Evolutionary conservation across 2,888 invertebrate genomes (phyloP), one percentile per base, ranked within the genome.

Genomic region (Cloeon dipterum): DNA sequence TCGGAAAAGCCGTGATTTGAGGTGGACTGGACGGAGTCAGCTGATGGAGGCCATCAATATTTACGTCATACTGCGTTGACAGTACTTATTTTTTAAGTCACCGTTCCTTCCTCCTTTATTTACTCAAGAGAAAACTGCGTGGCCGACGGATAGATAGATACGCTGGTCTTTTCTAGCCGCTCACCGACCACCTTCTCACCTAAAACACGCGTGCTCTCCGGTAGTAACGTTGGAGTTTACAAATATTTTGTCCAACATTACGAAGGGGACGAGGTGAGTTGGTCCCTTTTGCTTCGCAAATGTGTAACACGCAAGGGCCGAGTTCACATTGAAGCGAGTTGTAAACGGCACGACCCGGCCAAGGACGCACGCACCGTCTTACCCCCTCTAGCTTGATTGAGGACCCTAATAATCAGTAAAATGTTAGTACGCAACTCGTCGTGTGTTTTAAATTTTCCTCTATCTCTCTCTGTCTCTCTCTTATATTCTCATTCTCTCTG

Each of bases 191-290:
- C n/a, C n/a, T n/a, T n/a, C n/a, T n/a, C n/a, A n/a, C n/a, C n/a
- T n/a, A n/a, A n/a, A n/a, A n/a, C n/a, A n/a, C n/a, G n/a, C n/a
- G n/a, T n/a, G n/a, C n/a, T n/a, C n/a, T n/a, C n/a, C n/a, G n/a
- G n/a, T n/a, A n/a, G n/a, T n/a, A n/a, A n/a, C n/a, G n/a, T 29
- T 29, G 29, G 29, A 29, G 29, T 16, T 29, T 16, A 16, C 29
- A 29, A 29, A 29, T 14, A 38, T 38, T 25, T 34, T 26, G 19
- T 33, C 38, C 33, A 38, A 34, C 33, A 38, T 32, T 34, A 38
- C 38, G 38, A 38, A 34, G 34, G 38, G 38, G 34, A 38, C 18
- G 17, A 38, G 38, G 38, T 38, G 34, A 33, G 38, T 33, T 20
- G 23, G 10, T 29, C 26, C 21, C 34, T 20, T 21, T 20, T 34